Percentiles rank a stretch among this genome's conserved stretches.
These are phyloP conservation scores for Oxystoma pomonae DNA, from an alignment of 2,888 invertebrate species.

Conservation along the genomic window DNA sequence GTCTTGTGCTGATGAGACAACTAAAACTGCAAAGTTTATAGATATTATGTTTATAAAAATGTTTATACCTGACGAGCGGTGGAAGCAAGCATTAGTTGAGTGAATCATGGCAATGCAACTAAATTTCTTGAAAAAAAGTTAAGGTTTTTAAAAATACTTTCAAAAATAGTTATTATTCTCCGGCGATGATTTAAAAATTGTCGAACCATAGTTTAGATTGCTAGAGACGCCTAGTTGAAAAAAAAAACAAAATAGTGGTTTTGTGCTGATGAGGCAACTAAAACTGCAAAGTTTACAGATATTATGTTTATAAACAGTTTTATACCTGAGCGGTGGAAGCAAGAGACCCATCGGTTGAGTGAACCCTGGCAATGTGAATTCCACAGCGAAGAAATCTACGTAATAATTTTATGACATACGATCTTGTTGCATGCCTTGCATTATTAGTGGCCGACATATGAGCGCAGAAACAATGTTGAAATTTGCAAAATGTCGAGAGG, in stretches of 20 bases:
- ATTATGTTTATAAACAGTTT: background rate
- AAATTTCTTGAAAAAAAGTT: too few relatives aligned
- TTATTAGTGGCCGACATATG: too few relatives aligned
- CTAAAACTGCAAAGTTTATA: background rate
- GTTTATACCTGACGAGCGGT: background rate
- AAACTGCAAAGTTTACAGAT: background rate
- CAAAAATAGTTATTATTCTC: too few relatives aligned
- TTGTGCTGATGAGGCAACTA: background rate
- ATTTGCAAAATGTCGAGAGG: too few relatives aligned
- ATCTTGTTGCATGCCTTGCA: background rate
- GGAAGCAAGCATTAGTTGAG: background rate
- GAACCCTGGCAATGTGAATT: background rate
- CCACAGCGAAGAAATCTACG: background rate
- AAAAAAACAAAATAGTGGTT: background rate
- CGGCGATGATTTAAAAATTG: too few relatives aligned
- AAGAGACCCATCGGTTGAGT: background rate
- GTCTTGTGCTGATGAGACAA: background rate
- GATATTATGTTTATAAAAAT: background rate
- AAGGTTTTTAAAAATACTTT: too few relatives aligned
- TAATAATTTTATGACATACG: background rate
- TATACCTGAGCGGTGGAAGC: background rate
- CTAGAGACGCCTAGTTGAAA: too few relatives aligned
- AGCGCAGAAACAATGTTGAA: too few relatives aligned
- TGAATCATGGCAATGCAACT: background rate
- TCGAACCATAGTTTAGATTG: too few relatives aligned